These are phyloP conservation scores for Ypsolopha sequella DNA, from an alignment of 2,888 invertebrate genomes.

Conservation along the genomic window DNA sequence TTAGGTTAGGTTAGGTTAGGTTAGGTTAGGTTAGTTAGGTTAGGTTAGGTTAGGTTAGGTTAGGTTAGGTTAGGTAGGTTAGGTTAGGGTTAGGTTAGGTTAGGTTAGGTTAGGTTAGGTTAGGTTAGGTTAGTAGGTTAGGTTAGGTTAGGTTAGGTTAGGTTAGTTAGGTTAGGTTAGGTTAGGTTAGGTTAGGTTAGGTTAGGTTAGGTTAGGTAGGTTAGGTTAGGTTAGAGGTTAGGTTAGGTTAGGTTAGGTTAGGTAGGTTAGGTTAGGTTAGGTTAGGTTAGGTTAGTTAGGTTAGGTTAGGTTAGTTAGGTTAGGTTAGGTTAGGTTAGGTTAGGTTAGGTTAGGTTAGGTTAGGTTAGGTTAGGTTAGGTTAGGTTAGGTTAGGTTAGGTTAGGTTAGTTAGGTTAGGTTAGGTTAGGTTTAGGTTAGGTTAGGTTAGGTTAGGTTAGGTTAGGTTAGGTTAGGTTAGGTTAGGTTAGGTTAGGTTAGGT, in stretches of 20 bases:
- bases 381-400: constrained; percentile 9
- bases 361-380: constrained; percentile 8
- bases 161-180: constrained; percentile 8
- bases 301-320: background rate
- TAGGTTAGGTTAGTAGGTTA: constrained; percentile 8
- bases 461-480: constrained; percentile 5
- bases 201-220: constrained; percentile 7
- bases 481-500: constrained; percentile 5
- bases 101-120: constrained; percentile 8
- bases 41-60: constrained; percentile 4
- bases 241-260: background rate
- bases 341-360: constrained; percentile 5
- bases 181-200: constrained; percentile 8
- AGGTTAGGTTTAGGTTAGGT: too few species aligned
- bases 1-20: constrained; percentile 3
- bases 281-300: background rate
- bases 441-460: constrained; percentile 8
- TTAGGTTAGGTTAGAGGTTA: constrained; percentile 1
- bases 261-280: constrained; percentile 4
- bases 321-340: constrained; percentile 5
- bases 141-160: constrained; percentile 8
- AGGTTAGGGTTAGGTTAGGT: constrained; percentile 6
- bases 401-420: constrained; percentile 6
- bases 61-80: constrained; percentile 4
- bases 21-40: constrained; percentile 1